Conservation (phyloP, 2,797 vertebrate species). For the Orientallactaga sibirica region DNA sequence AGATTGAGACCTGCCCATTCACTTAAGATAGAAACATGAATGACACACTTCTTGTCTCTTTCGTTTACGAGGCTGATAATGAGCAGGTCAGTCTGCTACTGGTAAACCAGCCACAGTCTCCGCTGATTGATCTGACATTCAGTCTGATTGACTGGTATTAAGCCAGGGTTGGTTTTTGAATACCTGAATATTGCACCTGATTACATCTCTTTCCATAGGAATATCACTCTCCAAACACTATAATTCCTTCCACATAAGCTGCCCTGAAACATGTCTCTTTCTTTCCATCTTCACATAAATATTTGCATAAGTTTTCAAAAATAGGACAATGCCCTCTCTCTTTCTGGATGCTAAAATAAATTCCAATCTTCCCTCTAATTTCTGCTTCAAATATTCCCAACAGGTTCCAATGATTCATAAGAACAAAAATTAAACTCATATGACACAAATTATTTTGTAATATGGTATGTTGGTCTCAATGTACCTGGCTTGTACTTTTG, state of each 20-base stretch:
- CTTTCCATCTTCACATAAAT: constrained; percentile 21
- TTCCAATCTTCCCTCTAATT: constrained; percentile 24
- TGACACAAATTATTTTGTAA: not conserved
- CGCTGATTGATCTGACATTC: constrained; percentile 59
- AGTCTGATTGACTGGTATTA: constrained; percentile 61
- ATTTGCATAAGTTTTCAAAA: constrained; percentile 57
- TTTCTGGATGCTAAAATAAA: constrained; percentile 56
- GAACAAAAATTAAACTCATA: not conserved
- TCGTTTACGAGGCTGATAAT: not conserved
- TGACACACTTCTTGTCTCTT: not conserved
- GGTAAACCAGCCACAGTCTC: constrained; percentile 7
- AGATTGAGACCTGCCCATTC: not conserved
- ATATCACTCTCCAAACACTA: constrained; percentile 44
- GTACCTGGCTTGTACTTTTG: not conserved
- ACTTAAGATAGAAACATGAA: not conserved
- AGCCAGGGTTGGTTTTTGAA: constrained; percentile 52
- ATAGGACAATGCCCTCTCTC: not conserved
- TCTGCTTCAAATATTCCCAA: not conserved
- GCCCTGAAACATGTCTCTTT: constrained; percentile 36
- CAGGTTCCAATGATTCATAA: not conserved
- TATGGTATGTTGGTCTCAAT: not conserved
- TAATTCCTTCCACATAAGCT: constrained; percentile 43
- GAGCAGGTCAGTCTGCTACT: not conserved
- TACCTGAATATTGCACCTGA: constrained; percentile 63
- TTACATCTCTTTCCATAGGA: constrained; percentile 42